These are phyloP conservation scores for Pao palembangensis DNA, from an alignment of 2,113 vertebrate species.

Conservation along the genomic window DNA sequence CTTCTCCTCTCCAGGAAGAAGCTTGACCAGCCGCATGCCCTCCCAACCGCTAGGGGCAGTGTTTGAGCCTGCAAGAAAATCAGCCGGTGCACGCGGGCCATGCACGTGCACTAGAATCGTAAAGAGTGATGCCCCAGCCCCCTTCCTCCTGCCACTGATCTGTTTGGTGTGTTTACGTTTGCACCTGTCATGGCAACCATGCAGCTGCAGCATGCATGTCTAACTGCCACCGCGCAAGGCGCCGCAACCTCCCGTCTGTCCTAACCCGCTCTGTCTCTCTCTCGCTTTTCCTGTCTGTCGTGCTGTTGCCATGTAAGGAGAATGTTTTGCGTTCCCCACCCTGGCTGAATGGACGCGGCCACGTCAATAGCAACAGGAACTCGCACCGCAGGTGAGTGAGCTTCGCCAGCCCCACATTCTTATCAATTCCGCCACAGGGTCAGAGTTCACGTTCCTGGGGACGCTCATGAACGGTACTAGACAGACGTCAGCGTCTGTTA, in stretches of 20 bases:
- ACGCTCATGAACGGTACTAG: too few relatives aligned
- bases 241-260: conserved; percentile 54
- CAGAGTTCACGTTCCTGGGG: neutral
- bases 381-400: conserved; percentile 97
- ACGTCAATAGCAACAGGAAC: conserved; percentile 99
- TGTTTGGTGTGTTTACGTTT: neutral
- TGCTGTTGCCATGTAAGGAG: conserved; percentile 99
- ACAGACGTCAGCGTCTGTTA: too few relatives aligned
- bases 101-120: too few relatives aligned
- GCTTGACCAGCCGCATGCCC: too few relatives aligned
- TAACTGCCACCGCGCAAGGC: conserved; percentile 30
- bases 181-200: neutral
- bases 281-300: conserved; percentile 65
- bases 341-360: conserved; percentile 98
- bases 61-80: too few relatives aligned
- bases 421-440: neutral
- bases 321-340: conserved; percentile 99
- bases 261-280: neutral
- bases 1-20: too few relatives aligned
- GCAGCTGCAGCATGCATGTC: conserved; percentile 13
- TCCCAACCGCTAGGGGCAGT: too few relatives aligned
- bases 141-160: neutral
- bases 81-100: too few relatives aligned
- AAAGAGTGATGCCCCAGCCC: too few relatives aligned
- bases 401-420: conserved; percentile 5